Conservation (phyloP, 2,113 vertebrate species). For the Microcebus jonahi region DNA sequence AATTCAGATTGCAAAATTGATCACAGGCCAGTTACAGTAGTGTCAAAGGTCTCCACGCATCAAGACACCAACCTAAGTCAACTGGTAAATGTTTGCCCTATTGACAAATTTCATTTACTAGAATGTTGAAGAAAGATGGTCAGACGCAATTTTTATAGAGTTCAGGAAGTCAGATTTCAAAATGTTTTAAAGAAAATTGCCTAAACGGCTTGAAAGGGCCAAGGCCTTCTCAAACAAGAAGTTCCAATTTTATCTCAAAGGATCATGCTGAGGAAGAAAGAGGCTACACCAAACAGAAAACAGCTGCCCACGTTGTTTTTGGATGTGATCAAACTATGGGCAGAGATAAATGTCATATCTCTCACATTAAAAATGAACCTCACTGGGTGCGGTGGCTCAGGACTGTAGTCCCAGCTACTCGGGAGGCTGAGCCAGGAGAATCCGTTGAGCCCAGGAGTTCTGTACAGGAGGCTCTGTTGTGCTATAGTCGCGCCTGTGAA, state of each 20-base stretch:
- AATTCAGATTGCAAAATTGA: not conserved
- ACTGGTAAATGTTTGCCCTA: not conserved
- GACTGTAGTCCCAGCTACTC: not conserved
- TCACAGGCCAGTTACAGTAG: not conserved
- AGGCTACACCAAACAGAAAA: not conserved
- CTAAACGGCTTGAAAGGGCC: not conserved
- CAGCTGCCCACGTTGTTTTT: not conserved
- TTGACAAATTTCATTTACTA: not conserved
- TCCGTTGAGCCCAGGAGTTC: not conserved
- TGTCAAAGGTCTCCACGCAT: not conserved
- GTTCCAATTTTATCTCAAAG: not conserved
- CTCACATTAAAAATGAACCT: not conserved
- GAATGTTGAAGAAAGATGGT: not conserved
- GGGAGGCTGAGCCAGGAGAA: not conserved
- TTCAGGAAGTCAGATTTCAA: conserved; percentile 9
- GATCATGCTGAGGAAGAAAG: not conserved
- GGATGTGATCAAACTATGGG: not conserved
- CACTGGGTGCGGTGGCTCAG: not conserved
- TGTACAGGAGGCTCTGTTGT: not conserved
- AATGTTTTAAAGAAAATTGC: not conserved
- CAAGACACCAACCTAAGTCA: not conserved
- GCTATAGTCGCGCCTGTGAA: not conserved
- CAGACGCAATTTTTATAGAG: not conserved
- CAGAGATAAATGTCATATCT: not conserved
- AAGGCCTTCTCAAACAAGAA: not conserved